Evolutionary conservation across 2,888 invertebrate genomes (phyloP).

Genomic region (Lissonota sp.): DNA sequence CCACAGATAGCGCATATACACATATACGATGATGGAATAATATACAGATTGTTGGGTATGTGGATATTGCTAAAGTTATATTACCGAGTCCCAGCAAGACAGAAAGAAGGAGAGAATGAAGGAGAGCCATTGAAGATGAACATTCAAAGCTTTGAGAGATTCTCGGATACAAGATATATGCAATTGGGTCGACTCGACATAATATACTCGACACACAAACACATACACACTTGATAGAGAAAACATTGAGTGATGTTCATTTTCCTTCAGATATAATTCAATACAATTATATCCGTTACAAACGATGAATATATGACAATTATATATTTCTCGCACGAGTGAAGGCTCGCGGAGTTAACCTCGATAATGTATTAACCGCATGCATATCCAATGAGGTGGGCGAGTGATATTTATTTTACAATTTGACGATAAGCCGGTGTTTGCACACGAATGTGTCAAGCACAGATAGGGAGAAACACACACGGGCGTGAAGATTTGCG

Average conservation of each 20-base stretch:
- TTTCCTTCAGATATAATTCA: conserved; percentile 30
- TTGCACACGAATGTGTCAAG: not conserved
- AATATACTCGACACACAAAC: not conserved
- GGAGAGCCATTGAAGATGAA: not conserved
- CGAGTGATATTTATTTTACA: not conserved
- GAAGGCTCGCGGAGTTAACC: conserved; percentile 16
- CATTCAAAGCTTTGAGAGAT: too few relatives aligned
- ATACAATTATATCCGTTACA: conserved; percentile 19
- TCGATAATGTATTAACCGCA: conserved; percentile 15
- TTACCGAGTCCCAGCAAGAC: not conserved
- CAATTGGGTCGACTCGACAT: conserved; percentile 34
- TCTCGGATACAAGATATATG: not conserved
- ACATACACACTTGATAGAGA: not conserved
- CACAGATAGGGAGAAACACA: not conserved
- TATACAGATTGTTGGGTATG: conserved; percentile 3
- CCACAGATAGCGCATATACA: not conserved
- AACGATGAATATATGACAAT: conserved; percentile 21
- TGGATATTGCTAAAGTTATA: conserved; percentile 39
- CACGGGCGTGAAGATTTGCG: not conserved
- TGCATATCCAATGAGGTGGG: not conserved
- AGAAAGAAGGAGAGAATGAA: not conserved
- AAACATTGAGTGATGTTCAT: not conserved
- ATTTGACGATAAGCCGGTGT: not conserved
- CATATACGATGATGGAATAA: not conserved
- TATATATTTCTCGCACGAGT: conserved; percentile 14